Evolutionary conservation across 2,797 vertebrate species (phyloP), one percentile per base, ranked within the genome.

Genomic region (Chromis chromis): DNA sequence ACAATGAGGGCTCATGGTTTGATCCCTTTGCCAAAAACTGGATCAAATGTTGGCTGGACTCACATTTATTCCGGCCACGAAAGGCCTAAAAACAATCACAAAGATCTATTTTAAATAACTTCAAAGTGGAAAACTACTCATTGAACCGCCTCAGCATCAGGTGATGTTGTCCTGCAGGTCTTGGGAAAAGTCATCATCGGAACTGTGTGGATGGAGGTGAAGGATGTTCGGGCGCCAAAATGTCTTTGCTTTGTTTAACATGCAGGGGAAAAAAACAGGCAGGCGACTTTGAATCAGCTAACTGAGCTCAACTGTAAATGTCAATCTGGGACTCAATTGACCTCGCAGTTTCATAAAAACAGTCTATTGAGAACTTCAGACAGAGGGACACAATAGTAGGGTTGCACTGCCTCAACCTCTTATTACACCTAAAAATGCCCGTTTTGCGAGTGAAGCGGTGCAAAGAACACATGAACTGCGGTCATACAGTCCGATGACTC

Each of bases 351-450:
- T 55, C 61, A 66, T 79, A 60, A 74, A 85, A 87, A 84, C 78
- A 71, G 77, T 86, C 63, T 36, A 60, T 44, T 22, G 61, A 84
- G 53, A 66, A 79, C 64, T 74, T 79, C 58, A 68, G 49, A 78
- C 70, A 77, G 40, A 71, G 52, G 17, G 10, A 87, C 33, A 86
- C 81, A 88, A 87, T 76, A 46, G 79, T 48, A 86, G 88, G 86
- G 77, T 89, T 87, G 87, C 63, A 53, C n/a, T 62, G 64, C 70
- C 79, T 79, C 44, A 89, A 85, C 86, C 86, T 79, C 84, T 88
- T 86, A 91, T 89, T 92, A 86, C 73, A 86, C 79, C 70, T 78
- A 82, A 91, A 89, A 88, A 82, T 78, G 83, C 25, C 42, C 24
- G 48, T 82, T 85, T 88, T 84, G 60, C 12, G n/a, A 76, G 25